Percentiles rank a stretch among this genome's conserved stretches.
Conservation (phyloP, 2,113 vertebrate genomes). For the Xiphorhynchus elegans region DNA sequence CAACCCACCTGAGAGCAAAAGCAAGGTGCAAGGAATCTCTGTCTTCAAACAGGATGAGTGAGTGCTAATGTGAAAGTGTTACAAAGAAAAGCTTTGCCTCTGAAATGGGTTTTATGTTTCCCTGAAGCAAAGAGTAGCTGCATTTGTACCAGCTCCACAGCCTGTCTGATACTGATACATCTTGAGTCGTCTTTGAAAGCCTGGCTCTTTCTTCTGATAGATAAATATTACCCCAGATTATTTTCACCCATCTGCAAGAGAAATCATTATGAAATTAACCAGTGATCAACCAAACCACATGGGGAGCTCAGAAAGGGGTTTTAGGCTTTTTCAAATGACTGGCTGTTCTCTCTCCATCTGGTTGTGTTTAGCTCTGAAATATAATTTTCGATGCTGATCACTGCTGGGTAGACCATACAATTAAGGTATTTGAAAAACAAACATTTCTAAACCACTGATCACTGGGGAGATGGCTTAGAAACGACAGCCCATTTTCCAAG, state of each 20-base stretch:
- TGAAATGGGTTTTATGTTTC: conserved; percentile 53
- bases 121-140: conserved; percentile 40
- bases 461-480: conserved; percentile 67
- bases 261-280: conserved; percentile 78
- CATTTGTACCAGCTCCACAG: conserved; percentile 26
- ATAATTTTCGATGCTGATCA: conserved; percentile 78
- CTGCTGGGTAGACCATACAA: conserved; percentile 81
- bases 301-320: conserved; percentile 6
- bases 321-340: conserved; percentile 49
- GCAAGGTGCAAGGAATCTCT: conserved; percentile 10
- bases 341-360: conserved; percentile 77
- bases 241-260: conserved; percentile 61
- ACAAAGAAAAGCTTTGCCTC: conserved; percentile 38
- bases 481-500: conserved; percentile 74
- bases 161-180: conserved; percentile 13
- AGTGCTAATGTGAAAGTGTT: conserved; percentile 26
- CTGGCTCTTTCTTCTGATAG: conserved; percentile 43
- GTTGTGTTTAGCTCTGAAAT: conserved; percentile 78
- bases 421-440: conserved; percentile 86
- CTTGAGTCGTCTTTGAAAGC: background rate
- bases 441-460: conserved; percentile 77
- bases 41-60: background rate
- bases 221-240: conserved; percentile 55
- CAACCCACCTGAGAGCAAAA: conserved; percentile 13
- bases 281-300: conserved; percentile 71